Evolutionary conservation across 1,140 invertebrate genomes (phyloP), one percentile per base, ranked within the genome.

Genomic region (Homalodisca vitripennis): DNA sequence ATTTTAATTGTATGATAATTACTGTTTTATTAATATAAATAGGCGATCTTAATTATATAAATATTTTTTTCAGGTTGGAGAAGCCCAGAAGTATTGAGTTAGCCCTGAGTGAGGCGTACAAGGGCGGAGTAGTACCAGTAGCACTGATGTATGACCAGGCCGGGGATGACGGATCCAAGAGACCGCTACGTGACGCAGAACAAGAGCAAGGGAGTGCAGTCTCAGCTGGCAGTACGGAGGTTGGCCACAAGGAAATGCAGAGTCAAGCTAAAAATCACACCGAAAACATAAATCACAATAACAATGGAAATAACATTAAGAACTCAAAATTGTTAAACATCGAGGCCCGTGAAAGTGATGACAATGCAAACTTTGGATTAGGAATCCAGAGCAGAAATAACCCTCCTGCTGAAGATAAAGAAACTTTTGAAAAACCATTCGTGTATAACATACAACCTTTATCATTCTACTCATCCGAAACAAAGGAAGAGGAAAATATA

Each of bases 311-410:
- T 60, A 24, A 47, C 20, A 41, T 3, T 27, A 46, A 46, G 14
- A 41, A 46, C 12, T 46, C 32, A 14, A 66, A 46, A 66, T 27
- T 66, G n/a, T 27, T 66, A 17, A 31, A 47, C 26, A 20, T 66
- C 22, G 63, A 66, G 22, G 34, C 41, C 20, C 2, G 63, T 3
- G 63, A 66, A 46, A 46, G 13, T 3, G 63, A 66, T 24, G 63
- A 66, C n/a, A 47, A 66, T 66, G 2, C 41, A 26, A 46, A 66
- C 26, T 66, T 22, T 46, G 63, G 60, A 10, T 31, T 63, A n/a
- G 27, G 22, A 14, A 66, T 66, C 26, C 63, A 66, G 47, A 66
- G 63, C 34, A 41, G 63, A 6, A 66, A 41, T 27, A 66, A 66
- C 3, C 55, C 55, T 10, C 29, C 55, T 10, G 17, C 17, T 27